Conservation (phyloP, 2,113 vertebrate genomes). For the Saguinus midas region DNA sequence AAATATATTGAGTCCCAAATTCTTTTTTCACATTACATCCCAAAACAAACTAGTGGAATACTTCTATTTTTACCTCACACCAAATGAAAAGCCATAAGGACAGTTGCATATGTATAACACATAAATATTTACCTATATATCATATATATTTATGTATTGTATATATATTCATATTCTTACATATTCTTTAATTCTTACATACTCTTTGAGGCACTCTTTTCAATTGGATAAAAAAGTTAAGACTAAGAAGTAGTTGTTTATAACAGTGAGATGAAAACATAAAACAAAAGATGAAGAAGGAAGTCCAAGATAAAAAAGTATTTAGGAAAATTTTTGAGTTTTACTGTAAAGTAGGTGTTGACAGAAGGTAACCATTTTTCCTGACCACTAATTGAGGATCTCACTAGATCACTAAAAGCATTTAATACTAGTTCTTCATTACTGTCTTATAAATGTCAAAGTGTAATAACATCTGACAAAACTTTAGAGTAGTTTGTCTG, state of each 20-base stretch:
- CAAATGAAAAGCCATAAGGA: constrained; percentile 40
- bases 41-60: neutral
- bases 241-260: constrained; percentile 8
- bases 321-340: constrained; percentile 62
- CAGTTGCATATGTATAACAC: constrained; percentile 16
- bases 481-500: constrained; percentile 80
- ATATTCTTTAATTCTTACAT: neutral
- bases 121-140: neutral
- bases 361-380: constrained; percentile 73
- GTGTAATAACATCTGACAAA: constrained; percentile 74
- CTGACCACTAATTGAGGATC: constrained; percentile 66
- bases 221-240: constrained; percentile 58
- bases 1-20: neutral
- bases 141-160: neutral
- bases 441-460: constrained; percentile 73
- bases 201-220: constrained; percentile 24
- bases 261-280: constrained; percentile 50
- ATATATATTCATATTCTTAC: neutral
- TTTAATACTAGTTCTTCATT: constrained; percentile 74
- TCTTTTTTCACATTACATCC: neutral
- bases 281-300: constrained; percentile 17
- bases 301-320: constrained; percentile 47
- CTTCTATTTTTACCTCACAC: neutral
- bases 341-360: constrained; percentile 69
- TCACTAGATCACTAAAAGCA: constrained; percentile 70